Evolutionary conservation across 2,888 invertebrate genomes (phyloP), one percentile per base, ranked within the genome.

Genomic region (Coenonympha glycerion): DNA sequence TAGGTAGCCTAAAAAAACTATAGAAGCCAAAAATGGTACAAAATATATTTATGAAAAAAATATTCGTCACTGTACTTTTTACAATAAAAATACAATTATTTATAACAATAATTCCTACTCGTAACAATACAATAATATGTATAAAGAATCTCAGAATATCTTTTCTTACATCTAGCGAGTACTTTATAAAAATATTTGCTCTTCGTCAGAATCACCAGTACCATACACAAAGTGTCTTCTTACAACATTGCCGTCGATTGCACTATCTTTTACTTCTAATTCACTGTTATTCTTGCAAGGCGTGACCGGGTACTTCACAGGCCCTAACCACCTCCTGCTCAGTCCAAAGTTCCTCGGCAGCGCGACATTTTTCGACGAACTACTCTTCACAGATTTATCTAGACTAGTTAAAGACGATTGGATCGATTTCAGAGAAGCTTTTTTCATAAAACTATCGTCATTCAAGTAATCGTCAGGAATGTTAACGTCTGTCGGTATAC

Each of bases 221-320:
- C 87, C 87, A 63, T 87, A 87, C 16, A 86, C 70, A 56, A 88
- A 83, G 72, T 85, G 85, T 72, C 76, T 77, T 56, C 75, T 75
- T 18, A 79, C 71, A 44, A 84, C 72, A 68, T 79, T 79, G 52
- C 76, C 76, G 39, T 76, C 63, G 31, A 79, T 76, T 75, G 76
- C 79, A 75, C 76, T 69, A n/a, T n/a, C n/a, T n/a, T n/a, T n/a
- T n/a, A n/a, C n/a, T 24, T 69, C 69, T 49, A 67, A 62, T 49
- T 62, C 59, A 58, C 69, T 73, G 47, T 68, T 79, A 57, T 83
- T 86, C 64, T 90, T 90, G 47, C 90, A 87, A 33, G 91, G 91
- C 24, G 91, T 91, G 4, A 91, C 91, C 2, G 91, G 91, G 69
- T 91, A 91, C 57, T 87, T 76, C 0, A 91, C 90, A 15, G 90